These are phyloP conservation scores for Podarcis lilfordi DNA, from an alignment of 2,797 vertebrate species.

Conservation along the genomic window DNA sequence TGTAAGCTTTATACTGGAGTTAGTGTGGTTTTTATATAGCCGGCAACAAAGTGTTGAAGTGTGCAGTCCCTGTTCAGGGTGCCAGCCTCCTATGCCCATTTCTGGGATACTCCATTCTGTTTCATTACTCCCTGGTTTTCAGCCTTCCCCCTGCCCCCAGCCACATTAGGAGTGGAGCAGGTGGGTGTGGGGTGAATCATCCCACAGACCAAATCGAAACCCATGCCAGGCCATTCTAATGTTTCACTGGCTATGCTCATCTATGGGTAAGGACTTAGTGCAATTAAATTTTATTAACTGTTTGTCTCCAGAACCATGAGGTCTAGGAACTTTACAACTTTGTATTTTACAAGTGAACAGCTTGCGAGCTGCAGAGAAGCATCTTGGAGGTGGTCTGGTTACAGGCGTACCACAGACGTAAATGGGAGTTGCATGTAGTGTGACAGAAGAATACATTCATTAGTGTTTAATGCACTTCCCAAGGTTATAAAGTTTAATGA, in stretches of 20 bases:
- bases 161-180: too few species aligned
- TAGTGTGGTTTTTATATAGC: background rate
- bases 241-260: too few species aligned
- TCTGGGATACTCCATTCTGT: too few species aligned
- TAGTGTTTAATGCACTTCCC: constrained; percentile 73
- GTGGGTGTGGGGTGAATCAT: too few species aligned
- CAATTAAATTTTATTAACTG: background rate
- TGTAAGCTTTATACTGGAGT: background rate
- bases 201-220: too few species aligned
- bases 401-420: background rate
- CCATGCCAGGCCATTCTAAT: too few species aligned
- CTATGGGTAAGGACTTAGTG: background rate
- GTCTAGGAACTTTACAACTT: background rate
- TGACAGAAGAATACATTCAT: constrained; percentile 67
- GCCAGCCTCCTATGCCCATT: too few species aligned
- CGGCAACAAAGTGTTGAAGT: too few species aligned
- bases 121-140: background rate
- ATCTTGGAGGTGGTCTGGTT: background rate
- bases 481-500: constrained; percentile 81
- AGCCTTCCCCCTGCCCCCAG: too few species aligned
- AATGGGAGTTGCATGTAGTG: constrained; percentile 39
- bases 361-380: background rate
- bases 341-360: background rate
- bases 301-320: background rate
- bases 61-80: too few species aligned